Evolutionary conservation across 1,140 invertebrate genomes (phyloP).

Genomic region (Teleogryllus occipitalis): DNA sequence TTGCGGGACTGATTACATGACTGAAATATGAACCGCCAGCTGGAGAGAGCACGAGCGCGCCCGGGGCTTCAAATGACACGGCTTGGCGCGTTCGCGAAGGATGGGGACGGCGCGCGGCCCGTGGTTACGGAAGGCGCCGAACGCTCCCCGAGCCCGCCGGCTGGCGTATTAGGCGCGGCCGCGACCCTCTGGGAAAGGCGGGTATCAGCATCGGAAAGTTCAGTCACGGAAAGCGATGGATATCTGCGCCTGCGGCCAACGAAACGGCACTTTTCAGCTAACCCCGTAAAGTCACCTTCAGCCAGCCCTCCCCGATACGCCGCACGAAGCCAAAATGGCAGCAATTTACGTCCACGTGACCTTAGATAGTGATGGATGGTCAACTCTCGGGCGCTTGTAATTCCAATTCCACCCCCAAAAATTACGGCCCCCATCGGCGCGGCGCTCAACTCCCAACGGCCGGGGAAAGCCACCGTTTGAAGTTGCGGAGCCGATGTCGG

Average conservation of each 20-base stretch:
- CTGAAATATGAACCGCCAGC: no score
- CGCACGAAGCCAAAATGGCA: neutral
- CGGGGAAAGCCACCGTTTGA: neutral
- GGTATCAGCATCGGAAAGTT: neutral
- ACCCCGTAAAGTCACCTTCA: neutral
- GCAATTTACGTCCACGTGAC: neutral
- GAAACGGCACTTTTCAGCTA: neutral
- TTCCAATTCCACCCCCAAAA: neutral
- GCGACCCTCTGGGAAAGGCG: neutral
- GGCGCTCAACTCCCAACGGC: neutral
- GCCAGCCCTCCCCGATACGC: neutral
- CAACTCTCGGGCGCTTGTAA: neutral
- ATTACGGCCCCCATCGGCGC: neutral
- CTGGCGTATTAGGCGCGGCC: no score
- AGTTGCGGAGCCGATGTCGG: neutral
- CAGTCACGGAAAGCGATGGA: constrained; percentile 3
- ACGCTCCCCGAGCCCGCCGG: no score
- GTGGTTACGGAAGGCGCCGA: no score
- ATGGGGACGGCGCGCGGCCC: no score
- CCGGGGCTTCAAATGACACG: no score
- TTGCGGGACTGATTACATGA: no score
- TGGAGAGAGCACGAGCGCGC: no score
- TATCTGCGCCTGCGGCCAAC: neutral
- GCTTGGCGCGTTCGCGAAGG: no score
- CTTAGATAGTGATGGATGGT: neutral